Evolutionary conservation across 2,888 invertebrate genomes (phyloP).

Genomic region (Cryptops parisi): DNA sequence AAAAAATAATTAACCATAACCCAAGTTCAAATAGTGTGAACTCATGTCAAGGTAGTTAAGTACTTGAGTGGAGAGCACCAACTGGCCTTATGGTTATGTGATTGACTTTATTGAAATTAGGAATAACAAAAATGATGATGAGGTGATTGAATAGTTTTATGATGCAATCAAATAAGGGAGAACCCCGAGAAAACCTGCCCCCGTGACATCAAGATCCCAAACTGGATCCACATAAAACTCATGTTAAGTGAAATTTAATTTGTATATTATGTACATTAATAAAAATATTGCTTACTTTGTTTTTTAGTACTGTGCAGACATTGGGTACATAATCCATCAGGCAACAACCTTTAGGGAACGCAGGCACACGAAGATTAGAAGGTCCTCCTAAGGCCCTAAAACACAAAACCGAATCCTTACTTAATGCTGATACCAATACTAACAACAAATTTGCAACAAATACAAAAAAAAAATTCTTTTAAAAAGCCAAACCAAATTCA

Average conservation of each 20-base stretch:
- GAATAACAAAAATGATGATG: no score
- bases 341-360: constrained; percentile 32
- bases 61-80: no score
- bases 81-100: no score
- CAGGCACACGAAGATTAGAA: constrained; percentile 34
- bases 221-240: no score
- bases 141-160: no score
- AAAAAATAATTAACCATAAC: no score
- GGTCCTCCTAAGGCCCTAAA: constrained; percentile 34
- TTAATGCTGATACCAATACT: neutral
- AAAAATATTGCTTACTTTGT: constrained; percentile 25
- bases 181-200: no score
- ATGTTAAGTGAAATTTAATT: neutral
- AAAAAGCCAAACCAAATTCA: neutral
- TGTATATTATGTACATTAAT: neutral
- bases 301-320: constrained; percentile 29
- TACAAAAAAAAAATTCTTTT: neutral
- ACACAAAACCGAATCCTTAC: constrained; percentile 1
- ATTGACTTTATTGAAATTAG: no score
- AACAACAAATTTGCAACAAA: neutral
- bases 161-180: no score
- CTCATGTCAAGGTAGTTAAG: no score
- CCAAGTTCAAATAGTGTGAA: no score
- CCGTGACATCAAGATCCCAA: no score
- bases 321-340: constrained; percentile 32